These are phyloP conservation scores for Aleadryas rufinucha DNA, from an alignment of 2,113 vertebrate genomes.

Conservation along the genomic window DNA sequence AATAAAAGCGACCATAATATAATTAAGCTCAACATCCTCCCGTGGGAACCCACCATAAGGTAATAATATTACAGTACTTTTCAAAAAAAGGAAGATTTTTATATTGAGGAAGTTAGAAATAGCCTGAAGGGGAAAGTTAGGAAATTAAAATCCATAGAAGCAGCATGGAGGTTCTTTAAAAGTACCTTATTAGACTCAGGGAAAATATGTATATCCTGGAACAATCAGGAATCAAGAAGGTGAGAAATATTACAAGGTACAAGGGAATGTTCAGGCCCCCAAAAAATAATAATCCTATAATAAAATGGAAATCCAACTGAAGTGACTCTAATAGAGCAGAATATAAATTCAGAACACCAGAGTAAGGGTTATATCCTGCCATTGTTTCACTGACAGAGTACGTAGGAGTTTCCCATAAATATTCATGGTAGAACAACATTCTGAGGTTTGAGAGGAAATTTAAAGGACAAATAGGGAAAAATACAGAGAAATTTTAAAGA, in stretches of 20 bases:
- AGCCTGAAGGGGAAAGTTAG: conserved; percentile 68
- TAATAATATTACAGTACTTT: conserved; percentile 69
- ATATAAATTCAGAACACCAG: conserved; percentile 23
- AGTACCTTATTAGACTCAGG: conserved; percentile 8
- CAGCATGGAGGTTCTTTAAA: conserved; percentile 38
- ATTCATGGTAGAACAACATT: conserved; percentile 1
- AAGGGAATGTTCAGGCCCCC: background rate
- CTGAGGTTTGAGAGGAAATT: background rate
- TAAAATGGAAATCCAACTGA: conserved; percentile 51
- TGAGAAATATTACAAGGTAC: conserved; percentile 43
- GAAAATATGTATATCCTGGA: conserved; percentile 21
- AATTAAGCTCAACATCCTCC: conserved; percentile 73
- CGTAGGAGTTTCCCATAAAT: conserved; percentile 24
- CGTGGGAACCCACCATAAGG: conserved; percentile 59
- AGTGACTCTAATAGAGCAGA: conserved; percentile 13
- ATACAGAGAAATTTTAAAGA: background rate
- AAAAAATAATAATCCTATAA: conserved; percentile 39
- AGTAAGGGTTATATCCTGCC: conserved; percentile 41
- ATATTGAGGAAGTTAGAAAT: conserved; percentile 67
- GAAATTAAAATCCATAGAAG: conserved; percentile 65
- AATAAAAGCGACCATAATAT: conserved; percentile 71
- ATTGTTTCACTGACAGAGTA: conserved; percentile 23
- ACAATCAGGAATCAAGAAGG: conserved; percentile 61
- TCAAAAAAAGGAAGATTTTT: conserved; percentile 69
- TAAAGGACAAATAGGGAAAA: conserved; percentile 8